These are phyloP conservation scores for Oryzias woworae DNA, from an alignment of 2,113 vertebrate genomes.

Conservation along the genomic window DNA sequence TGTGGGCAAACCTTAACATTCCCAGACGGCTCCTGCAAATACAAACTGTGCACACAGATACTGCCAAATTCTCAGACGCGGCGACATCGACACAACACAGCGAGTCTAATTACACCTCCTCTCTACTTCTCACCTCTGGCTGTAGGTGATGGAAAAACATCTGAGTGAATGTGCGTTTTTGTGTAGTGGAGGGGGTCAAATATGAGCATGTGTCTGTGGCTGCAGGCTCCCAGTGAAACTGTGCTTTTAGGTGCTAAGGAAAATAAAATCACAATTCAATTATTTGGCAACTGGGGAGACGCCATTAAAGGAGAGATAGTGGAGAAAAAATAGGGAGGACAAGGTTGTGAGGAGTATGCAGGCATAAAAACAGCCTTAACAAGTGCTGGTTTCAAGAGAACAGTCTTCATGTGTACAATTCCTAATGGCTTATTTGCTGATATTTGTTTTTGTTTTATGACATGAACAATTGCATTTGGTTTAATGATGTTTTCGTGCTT, in stretches of 20 bases:
- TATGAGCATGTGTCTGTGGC: slow-evolving; percentile 28
- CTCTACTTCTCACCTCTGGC: slow-evolving; percentile 7
- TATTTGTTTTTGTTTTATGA: slow-evolving; percentile 4
- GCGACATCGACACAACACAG: slow-evolving; percentile 8
- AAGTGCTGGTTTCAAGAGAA: not conserved
- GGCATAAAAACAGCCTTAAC: slow-evolving; percentile 23
- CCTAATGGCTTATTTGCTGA: slow-evolving; percentile 12
- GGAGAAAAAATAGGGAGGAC: not conserved
- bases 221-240: slow-evolving; percentile 21
- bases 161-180: slow-evolving; percentile 15
- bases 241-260: slow-evolving; percentile 29
- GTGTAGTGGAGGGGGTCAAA: slow-evolving; percentile 28
- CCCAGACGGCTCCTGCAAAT: not conserved
- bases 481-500: not conserved
- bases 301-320: slow-evolving; percentile 24
- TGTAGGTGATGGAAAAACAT: slow-evolving; percentile 29
- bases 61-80: slow-evolving; percentile 12
- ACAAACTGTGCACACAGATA: slow-evolving; percentile 3
- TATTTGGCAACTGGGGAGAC: slow-evolving; percentile 31
- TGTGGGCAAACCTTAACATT: slow-evolving; percentile 5
- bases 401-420: too few relatives aligned
- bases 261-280: slow-evolving; percentile 52
- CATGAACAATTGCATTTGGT: not conserved
- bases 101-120: slow-evolving; percentile 37
- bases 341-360: slow-evolving; percentile 3